Base-by-base conservation (phyloP, 1,140 invertebrate genomes). In the Harpegnathos saltator region DNA sequence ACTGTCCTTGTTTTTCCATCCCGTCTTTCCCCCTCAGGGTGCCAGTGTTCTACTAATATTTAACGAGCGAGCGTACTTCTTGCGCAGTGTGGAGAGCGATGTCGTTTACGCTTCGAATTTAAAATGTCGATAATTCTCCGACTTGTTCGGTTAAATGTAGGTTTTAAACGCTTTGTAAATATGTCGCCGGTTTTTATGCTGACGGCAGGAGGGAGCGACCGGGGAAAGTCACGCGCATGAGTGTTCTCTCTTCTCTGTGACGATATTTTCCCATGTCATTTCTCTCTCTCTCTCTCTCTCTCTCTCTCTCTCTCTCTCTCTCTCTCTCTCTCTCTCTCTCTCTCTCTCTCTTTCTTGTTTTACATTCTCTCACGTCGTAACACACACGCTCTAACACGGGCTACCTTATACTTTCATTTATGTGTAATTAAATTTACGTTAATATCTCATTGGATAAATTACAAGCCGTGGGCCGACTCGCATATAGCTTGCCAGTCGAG, bases 11-110 rank as follows among this genome's bases (percentile, higher is more conserved):
- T 83, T 83, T 83, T 58, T 77, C 38, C 54, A 33, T 3, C 29
- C 29, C 5, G 1, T 5, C 5, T 5, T 33, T 33, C 65, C 38
- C 15, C 56, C 17, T 1, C 7, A 52, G n/a, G 19, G 26, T 59
- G 5, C 22, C 66, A 75, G 44, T 83, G 77, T 87, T 87, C 63
- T 50, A 71, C 83, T 82, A 86, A 86, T 86, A 86, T 83, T 86
- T 72, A 86, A 86, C 56, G 71, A 86, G 17, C 29, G 44, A 83
- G 19, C 62, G 65, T 65, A 72, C 14, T 15, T 59, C 54, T 22
- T 73, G 29, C 38, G 38, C 11, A 24, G 50, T 19, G 68, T 26
- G 48, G 52, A 72, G 62, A 68, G 50, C n/a, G n/a, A 85, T 44
- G 54, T 63, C 56, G 71, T 82, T 85, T 82, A 59, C 11, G 63